Base-by-base conservation (phyloP, 2,113 vertebrate species). In the Ophthalmolycus amberensis region DNA sequence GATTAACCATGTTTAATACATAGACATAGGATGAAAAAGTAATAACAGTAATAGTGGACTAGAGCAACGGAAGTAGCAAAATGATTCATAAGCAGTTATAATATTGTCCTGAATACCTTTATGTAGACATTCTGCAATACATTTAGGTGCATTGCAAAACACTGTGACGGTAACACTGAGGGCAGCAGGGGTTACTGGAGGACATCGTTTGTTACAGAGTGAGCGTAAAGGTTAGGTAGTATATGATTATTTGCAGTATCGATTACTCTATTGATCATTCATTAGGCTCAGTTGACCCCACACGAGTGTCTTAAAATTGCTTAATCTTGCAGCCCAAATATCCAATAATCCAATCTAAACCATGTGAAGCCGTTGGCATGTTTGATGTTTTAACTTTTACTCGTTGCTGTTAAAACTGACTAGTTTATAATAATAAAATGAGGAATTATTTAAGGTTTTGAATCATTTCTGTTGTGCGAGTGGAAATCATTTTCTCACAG, bases 261-360 rank as follows among this genome's bases (percentile, higher is more conserved):
- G 27, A 75, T 63, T 25, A 62, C 11, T 4, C 11, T n/a, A 65
- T 65, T 77, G 40, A 59, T 62, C 27, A 75, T 50, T 59, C n/a
- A 60, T 72, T 34, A 77, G 29, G 32, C n/a, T 42, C 42, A 32
- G 58, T 60, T 59, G 29, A 71, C 38, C 18, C 65, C 2, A 54
- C 52, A 2, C 46, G 29, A 72, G 29, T 6, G 34, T 58, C 66
- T 50, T 59, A 3, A 34, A 48, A 50, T 27, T 32, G 40, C 25
- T 42, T 56, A 22, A 40, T 50, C n/a, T 10, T 40, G 27, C 29
- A 58, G 9, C 9, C 18, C 15, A 56, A 63, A 29, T 69, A 48
- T 58, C 58, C 5, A 32, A 3, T 32, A 32, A 32, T 32, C 32
- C 4, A 32, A 63, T 44, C 4, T 29, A 3, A 54, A 37, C 25